Percentiles rank a stretch among this genome's conserved stretches.
Conservation (phyloP, 2,113 vertebrate species). For the Sinosuthora webbiana region DNA sequence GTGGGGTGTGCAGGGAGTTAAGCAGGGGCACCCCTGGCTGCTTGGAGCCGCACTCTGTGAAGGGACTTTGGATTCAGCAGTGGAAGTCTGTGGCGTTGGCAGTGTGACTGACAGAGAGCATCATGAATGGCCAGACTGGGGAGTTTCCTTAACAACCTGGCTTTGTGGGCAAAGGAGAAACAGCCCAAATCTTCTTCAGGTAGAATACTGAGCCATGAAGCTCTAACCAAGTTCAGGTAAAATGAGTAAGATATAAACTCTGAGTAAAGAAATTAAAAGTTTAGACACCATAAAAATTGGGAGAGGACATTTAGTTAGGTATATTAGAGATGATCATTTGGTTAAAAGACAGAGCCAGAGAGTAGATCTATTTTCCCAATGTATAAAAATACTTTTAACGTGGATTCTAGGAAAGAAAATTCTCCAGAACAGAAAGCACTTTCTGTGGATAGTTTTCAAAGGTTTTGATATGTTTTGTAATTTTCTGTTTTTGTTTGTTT, state of each 20-base stretch:
- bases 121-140: neutral
- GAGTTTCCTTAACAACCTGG: neutral
- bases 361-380: neutral
- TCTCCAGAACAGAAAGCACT: neutral
- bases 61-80: too few relatives aligned
- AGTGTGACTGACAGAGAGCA: neutral
- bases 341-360: neutral
- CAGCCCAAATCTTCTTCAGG: neutral
- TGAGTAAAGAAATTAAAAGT: neutral
- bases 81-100: too few relatives aligned
- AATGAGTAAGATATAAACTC: neutral
- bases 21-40: neutral
- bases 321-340: neutral
- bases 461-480: neutral
- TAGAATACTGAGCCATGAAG: neutral
- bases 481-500: neutral
- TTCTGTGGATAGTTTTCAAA: neutral
- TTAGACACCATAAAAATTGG: neutral
- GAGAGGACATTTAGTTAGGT: neutral
- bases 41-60: rapidly evolving
- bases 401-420: neutral
- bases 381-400: neutral
- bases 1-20: too few relatives aligned
- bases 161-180: neutral
- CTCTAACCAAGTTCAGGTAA: neutral